A percentile compares a stretch with the other conserved stretches of the same genome.
Conservation (phyloP, 1,140 invertebrate species). For the Bemisia tabaci region DNA sequence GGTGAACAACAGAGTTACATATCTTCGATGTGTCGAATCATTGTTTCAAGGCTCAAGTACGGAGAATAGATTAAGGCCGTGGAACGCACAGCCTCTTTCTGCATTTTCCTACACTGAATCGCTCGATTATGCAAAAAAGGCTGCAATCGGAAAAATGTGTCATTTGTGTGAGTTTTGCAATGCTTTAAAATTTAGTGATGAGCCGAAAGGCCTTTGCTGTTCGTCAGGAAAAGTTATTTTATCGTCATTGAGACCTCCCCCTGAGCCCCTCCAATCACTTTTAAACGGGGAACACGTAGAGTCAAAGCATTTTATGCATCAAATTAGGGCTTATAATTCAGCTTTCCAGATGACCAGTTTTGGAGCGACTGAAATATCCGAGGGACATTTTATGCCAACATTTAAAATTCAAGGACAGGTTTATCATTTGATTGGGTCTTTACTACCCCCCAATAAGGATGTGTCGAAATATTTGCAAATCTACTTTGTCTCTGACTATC, state of each 20-base stretch:
- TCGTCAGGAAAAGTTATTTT: slow-evolving; percentile 19
- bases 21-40: too few species aligned
- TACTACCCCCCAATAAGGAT: background rate
- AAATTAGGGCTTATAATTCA: slow-evolving; percentile 23
- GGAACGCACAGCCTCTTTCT: too few species aligned
- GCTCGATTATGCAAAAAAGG: too few species aligned
- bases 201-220: slow-evolving; percentile 25
- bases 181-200: too few species aligned
- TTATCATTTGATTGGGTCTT: slow-evolving; percentile 20
- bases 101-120: too few species aligned
- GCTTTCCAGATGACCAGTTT: slow-evolving; percentile 33
- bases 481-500: slow-evolving; percentile 10
- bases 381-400: slow-evolving; percentile 26
- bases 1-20: too few species aligned
- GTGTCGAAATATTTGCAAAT: slow-evolving; percentile 8
- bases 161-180: too few species aligned
- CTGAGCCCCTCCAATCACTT: slow-evolving; percentile 14
- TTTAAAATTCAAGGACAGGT: slow-evolving; percentile 34
- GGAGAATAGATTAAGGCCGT: too few species aligned
- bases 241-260: slow-evolving; percentile 13
- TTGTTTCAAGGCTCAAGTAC: too few species aligned
- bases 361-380: slow-evolving; percentile 25
- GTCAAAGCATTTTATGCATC: slow-evolving; percentile 4
- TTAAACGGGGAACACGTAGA: background rate
- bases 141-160: too few species aligned